Percentiles rank a stretch among this genome's conserved stretches.
phyloP scores from a whole-genome alignment of 2,888 invertebrate species.

The Sialis fuliginosa region DNA sequence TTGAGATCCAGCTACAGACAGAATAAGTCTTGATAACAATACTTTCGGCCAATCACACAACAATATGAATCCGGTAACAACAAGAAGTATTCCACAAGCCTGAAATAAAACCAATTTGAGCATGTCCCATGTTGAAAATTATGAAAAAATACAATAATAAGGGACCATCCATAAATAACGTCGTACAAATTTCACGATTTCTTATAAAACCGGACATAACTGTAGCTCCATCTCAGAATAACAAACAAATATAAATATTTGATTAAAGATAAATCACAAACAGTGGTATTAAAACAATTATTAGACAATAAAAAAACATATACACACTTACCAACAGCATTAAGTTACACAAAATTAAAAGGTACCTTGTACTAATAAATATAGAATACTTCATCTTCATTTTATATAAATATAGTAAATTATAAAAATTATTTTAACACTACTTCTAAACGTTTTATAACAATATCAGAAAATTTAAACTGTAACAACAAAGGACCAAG shows the following conservation, averaged over 20 bases:
- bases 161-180: too few relatives aligned
- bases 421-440: too few relatives aligned
- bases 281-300: too few relatives aligned
- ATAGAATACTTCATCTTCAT: slow-evolving; percentile 13
- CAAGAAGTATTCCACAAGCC: slow-evolving; percentile 54
- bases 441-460: too few relatives aligned
- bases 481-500: too few relatives aligned
- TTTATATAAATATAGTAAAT: too few relatives aligned
- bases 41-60: slow-evolving; percentile 54
- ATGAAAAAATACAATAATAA: not conserved
- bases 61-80: slow-evolving; percentile 53
- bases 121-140: not conserved
- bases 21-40: slow-evolving; percentile 50
- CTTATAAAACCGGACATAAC: too few relatives aligned
- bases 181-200: too few relatives aligned
- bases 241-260: too few relatives aligned
- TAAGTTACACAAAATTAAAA: slow-evolving; percentile 48
- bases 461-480: too few relatives aligned
- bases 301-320: too few relatives aligned
- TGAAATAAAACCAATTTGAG: slow-evolving; percentile 23
- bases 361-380: slow-evolving; percentile 39
- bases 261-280: slow-evolving; percentile 5
- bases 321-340: slow-evolving; percentile 38
- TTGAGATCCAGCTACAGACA: slow-evolving; percentile 29
- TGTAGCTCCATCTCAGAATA: too few relatives aligned